Evolutionary conservation across 2,888 invertebrate genomes (phyloP), one percentile per base, ranked within the genome.

Genomic region (Argyresthia albistria): DNA sequence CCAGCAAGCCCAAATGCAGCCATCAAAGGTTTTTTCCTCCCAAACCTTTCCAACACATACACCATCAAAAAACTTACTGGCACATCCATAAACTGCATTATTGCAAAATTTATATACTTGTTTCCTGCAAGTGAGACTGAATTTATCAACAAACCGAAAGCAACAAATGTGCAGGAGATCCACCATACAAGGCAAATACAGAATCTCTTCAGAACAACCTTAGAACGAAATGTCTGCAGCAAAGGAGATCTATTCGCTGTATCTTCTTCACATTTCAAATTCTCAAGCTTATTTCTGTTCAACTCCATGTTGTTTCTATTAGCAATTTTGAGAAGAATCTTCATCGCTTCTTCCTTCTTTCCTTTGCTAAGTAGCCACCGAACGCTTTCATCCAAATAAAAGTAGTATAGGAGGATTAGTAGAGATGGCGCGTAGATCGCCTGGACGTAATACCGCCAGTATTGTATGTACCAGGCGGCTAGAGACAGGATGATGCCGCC

Each of bases 291-390:
- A 3, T 60, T 64, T 51, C 64, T 65, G 7, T 84, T 76, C 0
- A 86, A 12, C 36, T 70, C 61, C 0, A 80, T 62, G 50, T 79
- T 78, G 50, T 80, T 84, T 16, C 61, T 69, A 53, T 80, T 82
- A 0, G 93, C 91, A 14, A 93, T 90, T 60, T 88, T 90, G 11
- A 88, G 76, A 46, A 93, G 70, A n/a, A 93, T 89, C 1, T 67
- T 69, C 55, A 90, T 83, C 0, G 93, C 93, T 64, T 92, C 83
- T 0, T 91, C 88, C 55, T 89, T 89, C 57, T 89, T 88, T 4
- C 91, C 91, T 68, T 92, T 92, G 15, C 91, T 91, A n/a, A 94
- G 73, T 4, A 95, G 82, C 95, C 95, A 95, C 64, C 95, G 87
- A n/a, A 93, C 89, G 51, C 93, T 93, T 73, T 94, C 94, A 6